Percentiles rank a stretch among this genome's conserved stretches.
These are phyloP conservation scores for Ahaetulla prasina DNA, from an alignment of 2,113 vertebrate species.

Conservation along the genomic window DNA sequence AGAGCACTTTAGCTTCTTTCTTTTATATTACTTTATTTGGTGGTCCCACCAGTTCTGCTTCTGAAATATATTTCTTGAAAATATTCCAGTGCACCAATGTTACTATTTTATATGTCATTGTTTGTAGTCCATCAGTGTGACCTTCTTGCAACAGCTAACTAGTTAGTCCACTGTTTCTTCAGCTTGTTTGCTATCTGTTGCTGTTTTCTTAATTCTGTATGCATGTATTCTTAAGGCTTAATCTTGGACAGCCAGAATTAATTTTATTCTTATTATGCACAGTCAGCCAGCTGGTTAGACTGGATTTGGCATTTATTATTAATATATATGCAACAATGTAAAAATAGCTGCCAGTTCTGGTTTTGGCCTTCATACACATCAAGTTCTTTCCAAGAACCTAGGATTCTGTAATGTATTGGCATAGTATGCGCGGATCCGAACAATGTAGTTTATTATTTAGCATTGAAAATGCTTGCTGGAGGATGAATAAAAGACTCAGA, in stretches of 20 bases:
- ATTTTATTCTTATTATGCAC: not conserved
- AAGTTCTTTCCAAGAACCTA: not conserved
- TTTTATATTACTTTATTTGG: not conserved
- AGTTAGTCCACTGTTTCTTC: not conserved
- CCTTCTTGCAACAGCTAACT: not conserved
- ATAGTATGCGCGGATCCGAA: not conserved
- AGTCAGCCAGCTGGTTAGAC: not conserved
- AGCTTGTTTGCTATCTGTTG: not conserved
- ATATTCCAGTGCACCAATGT: not conserved
- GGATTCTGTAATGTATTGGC: not conserved
- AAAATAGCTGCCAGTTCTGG: not conserved
- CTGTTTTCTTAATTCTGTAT: not conserved
- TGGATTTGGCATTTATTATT: not conserved
- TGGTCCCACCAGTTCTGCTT: not conserved
- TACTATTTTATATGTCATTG: not conserved
- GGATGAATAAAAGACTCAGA: not conserved
- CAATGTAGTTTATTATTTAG: not conserved
- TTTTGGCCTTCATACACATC: not conserved
- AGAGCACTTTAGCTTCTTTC: not conserved
- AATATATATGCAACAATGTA: not conserved
- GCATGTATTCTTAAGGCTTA: not conserved
- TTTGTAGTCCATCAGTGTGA: not conserved
- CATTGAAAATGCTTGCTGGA: not conserved
- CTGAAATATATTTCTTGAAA: not conserved
- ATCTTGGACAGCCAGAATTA: not conserved